phyloP scores from a whole-genome alignment of 1,140 invertebrate genomes.

The Theocolax elegans region DNA sequence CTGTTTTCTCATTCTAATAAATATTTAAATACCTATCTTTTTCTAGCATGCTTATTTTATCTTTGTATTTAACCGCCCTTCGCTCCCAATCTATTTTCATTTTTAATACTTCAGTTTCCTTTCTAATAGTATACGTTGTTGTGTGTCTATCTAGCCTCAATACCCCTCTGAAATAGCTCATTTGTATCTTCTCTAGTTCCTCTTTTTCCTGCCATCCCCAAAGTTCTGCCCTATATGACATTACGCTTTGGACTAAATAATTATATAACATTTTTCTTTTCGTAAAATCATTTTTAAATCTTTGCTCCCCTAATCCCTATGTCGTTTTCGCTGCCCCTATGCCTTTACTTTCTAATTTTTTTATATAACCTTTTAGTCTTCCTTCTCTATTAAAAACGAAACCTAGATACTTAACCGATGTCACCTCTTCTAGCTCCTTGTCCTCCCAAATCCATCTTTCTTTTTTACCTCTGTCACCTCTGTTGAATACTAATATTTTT shows the following conservation, averaged over 20 bases:
- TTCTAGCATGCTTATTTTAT: too few species aligned
- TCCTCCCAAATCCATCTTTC: constrained; percentile 18
- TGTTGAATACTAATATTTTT: too few species aligned
- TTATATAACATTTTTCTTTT: constrained; percentile 34
- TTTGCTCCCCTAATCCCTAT: too few species aligned
- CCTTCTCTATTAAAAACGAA: constrained; percentile 35
- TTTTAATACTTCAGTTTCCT: too few species aligned
- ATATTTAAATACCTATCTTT: too few species aligned
- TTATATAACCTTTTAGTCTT: constrained; percentile 22
- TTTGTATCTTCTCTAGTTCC: constrained; percentile 29
- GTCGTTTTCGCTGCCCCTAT: constrained; percentile 22
- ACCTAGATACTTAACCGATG: constrained; percentile 34
- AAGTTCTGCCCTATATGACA: constrained; percentile 40
- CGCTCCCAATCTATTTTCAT: too few species aligned
- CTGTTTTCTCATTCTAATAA: too few species aligned
- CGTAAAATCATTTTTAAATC: constrained; percentile 17
- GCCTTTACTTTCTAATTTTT: constrained; percentile 30
- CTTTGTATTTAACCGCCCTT: too few species aligned
- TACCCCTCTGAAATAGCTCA: constrained; percentile 33
- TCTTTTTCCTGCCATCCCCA: constrained; percentile 38
- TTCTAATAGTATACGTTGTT: constrained; percentile 32
- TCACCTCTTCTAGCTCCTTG: constrained; percentile 26
- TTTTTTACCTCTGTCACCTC: constrained; percentile 16
- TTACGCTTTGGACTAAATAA: constrained; percentile 32
- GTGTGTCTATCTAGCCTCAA: constrained; percentile 37